Conservation (phyloP, 2,797 vertebrate genomes). For the Xyrichtys novacula region DNA sequence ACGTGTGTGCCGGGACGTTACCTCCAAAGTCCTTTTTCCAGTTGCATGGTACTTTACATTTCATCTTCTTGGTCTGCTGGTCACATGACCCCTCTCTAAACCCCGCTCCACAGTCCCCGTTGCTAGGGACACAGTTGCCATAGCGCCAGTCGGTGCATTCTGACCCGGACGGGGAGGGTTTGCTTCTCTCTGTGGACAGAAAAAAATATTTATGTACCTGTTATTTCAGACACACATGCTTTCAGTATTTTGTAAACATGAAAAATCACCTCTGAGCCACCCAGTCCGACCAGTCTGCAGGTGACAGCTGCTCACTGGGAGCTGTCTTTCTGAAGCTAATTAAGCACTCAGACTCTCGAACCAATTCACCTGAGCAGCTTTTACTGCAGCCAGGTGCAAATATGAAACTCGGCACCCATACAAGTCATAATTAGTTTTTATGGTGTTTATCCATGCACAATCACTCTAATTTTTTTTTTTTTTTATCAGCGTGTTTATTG, state of each 20-base stretch:
- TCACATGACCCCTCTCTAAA: conserved; percentile 89
- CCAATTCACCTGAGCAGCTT: neutral
- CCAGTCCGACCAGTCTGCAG: neutral
- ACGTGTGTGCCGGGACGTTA: conserved; percentile 56
- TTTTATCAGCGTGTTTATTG: too few relatives aligned
- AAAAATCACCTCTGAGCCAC: neutral
- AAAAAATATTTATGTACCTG: neutral
- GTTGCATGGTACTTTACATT: conserved; percentile 93
- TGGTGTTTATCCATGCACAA: too few relatives aligned
- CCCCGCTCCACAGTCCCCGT: conserved; percentile 90
- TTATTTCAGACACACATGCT: neutral
- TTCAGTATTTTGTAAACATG: neutral
- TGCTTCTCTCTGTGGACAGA: conserved; percentile 82
- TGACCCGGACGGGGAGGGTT: conserved; percentile 78
- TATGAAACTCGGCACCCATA: neutral
- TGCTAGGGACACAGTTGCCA: conserved; percentile 90
- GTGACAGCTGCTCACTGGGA: neutral
- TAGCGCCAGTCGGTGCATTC: conserved; percentile 91
- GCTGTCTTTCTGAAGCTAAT: too few relatives aligned
- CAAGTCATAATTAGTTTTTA: too few relatives aligned
- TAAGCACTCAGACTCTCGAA: neutral
- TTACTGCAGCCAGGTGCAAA: neutral
- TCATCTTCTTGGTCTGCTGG: conserved; percentile 88
- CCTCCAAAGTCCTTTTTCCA: conserved; percentile 95
- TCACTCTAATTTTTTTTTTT: too few relatives aligned